Evolutionary conservation across 1,140 invertebrate species (phyloP).

Genomic region (Lepidurus apus): DNA sequence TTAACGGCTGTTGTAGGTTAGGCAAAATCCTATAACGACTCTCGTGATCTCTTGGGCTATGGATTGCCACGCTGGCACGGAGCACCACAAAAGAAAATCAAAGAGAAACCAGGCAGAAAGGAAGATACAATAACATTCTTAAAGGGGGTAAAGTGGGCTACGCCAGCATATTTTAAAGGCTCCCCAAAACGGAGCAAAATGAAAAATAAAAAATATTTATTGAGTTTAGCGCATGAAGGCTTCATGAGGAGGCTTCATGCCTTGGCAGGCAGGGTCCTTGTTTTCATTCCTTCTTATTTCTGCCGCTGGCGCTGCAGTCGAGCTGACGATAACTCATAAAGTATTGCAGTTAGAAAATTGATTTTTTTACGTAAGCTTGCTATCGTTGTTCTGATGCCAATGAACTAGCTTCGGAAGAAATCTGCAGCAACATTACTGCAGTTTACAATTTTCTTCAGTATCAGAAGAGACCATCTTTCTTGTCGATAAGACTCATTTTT

Average conservation of each 20-base stretch:
- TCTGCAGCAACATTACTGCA: background rate
- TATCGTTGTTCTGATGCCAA: background rate
- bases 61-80: background rate
- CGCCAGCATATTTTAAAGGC: background rate
- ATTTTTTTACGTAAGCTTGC: background rate
- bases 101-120: background rate
- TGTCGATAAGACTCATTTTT: too few species aligned
- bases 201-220: background rate
- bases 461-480: too few species aligned
- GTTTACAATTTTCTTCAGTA: too few species aligned
- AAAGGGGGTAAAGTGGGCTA: background rate
- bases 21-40: too few species aligned
- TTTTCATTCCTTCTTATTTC: background rate
- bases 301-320: conserved; percentile 5
- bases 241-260: too few species aligned
- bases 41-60: background rate
- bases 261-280: background rate
- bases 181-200: background rate
- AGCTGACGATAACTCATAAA: conserved; percentile 8
- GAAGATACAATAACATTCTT: background rate
- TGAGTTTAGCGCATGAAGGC: background rate
- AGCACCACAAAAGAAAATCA: background rate
- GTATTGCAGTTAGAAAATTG: background rate
- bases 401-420: background rate
- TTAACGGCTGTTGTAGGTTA: too few species aligned